Evolutionary conservation across 2,113 vertebrate species (phyloP).

Genomic region (Hypanus sabinus): DNA sequence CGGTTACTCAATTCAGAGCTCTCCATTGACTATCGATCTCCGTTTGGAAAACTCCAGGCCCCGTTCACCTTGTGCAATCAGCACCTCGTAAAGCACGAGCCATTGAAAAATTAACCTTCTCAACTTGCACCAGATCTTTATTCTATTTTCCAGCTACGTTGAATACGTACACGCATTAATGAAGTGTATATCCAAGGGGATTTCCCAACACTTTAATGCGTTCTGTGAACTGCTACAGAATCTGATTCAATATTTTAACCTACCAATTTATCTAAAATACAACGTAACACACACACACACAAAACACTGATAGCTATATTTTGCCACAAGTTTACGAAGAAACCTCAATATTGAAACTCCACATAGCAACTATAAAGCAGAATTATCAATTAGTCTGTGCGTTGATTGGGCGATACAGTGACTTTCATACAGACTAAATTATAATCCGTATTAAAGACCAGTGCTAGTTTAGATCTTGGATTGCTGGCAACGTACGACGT

Average conservation of each 20-base stretch:
- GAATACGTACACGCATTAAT: neutral
- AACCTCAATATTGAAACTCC: neutral
- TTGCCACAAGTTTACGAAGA: neutral
- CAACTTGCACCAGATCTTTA: neutral
- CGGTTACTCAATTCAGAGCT: neutral
- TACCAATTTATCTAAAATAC: neutral
- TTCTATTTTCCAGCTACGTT: neutral
- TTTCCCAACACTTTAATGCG: neutral
- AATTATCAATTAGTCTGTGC: neutral
- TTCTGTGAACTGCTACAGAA: neutral
- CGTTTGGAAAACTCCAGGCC: neutral
- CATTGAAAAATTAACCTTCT: neutral
- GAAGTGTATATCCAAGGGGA: neutral
- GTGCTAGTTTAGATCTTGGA: neutral
- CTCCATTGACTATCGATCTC: neutral
- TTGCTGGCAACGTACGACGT: neutral
- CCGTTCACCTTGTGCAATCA: neutral
- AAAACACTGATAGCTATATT: neutral
- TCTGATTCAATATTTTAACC: neutral
- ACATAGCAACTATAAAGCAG: neutral
- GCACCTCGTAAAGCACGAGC: neutral
- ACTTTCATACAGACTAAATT: neutral
- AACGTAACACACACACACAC: too few relatives aligned
- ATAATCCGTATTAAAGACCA: neutral
- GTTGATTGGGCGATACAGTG: neutral